Percentiles rank a stretch among this genome's conserved stretches.
phyloP scores from a whole-genome alignment of 2,113 vertebrate species.

The Xiphorhynchus elegans region DNA sequence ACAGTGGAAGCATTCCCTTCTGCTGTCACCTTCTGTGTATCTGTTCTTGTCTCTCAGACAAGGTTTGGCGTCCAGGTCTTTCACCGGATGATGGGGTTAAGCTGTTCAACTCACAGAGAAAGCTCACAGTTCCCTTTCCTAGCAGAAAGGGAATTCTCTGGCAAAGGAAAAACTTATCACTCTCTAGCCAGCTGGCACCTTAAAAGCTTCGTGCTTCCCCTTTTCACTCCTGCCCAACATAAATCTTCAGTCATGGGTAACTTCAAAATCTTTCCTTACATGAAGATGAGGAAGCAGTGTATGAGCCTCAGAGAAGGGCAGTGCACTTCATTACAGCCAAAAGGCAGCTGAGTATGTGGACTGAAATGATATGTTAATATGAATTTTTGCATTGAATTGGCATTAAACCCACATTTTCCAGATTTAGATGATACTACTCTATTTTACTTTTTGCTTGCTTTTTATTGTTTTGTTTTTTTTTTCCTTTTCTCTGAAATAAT shows the following conservation, averaged over 20 bases:
- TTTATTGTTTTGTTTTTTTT: neutral
- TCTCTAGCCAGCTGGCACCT: neutral
- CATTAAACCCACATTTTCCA: neutral
- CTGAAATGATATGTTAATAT: neutral
- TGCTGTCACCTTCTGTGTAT: neutral
- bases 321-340: neutral
- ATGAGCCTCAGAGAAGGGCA: neutral
- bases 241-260: neutral
- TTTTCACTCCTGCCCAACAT: neutral
- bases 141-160: neutral
- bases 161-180: neutral
- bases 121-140: neutral
- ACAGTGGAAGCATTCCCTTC: neutral
- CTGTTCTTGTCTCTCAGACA: neutral
- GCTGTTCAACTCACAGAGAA: neutral
- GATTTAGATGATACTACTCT: neutral
- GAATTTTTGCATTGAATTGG: neutral
- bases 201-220: neutral
- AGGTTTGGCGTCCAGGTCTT: conserved; percentile 3
- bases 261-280: neutral
- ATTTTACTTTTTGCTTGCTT: neutral
- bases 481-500: neutral
- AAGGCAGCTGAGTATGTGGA: neutral
- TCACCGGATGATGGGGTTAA: neutral
- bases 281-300: neutral